phyloP scores from a whole-genome alignment of 1,140 invertebrate species.

The Penaeus japonicus region DNA sequence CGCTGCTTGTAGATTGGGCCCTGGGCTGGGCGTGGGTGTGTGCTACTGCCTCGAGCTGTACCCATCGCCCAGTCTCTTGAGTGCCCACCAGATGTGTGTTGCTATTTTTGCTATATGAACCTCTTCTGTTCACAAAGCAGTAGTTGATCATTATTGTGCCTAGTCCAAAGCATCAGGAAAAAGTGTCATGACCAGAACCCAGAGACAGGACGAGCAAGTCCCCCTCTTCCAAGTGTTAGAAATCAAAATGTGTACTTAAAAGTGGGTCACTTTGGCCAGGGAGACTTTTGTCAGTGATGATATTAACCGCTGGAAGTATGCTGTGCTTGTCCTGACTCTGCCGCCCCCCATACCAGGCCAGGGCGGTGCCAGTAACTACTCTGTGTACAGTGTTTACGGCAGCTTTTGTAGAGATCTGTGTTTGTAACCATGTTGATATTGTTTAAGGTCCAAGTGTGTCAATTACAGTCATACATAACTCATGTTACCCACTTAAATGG shows the following conservation, averaged over 20 bases:
- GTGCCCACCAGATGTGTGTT: constrained; percentile 54
- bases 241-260: constrained; percentile 48
- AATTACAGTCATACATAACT: constrained; percentile 43
- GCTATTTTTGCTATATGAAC: constrained; percentile 55
- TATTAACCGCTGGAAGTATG: constrained; percentile 7
- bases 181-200: constrained; percentile 26
- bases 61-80: neutral
- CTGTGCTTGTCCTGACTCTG: constrained; percentile 25
- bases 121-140: constrained; percentile 50
- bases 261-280: constrained; percentile 25
- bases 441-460: constrained; percentile 43
- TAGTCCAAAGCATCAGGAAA: constrained; percentile 52
- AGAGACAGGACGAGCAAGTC: constrained; percentile 35
- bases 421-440: constrained; percentile 52
- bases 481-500: constrained; percentile 43
- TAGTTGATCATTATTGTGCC: constrained; percentile 54
- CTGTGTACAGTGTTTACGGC: constrained; percentile 45
- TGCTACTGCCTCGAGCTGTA: neutral
- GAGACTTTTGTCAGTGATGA: constrained; percentile 3
- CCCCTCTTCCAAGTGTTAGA: constrained; percentile 33
- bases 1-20: constrained; percentile 46
- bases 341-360: constrained; percentile 18
- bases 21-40: constrained; percentile 17
- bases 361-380: constrained; percentile 38
- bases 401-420: constrained; percentile 52